Evolutionary conservation across 2,113 vertebrate genomes (phyloP).

Genomic region (Heterotis niloticus): DNA sequence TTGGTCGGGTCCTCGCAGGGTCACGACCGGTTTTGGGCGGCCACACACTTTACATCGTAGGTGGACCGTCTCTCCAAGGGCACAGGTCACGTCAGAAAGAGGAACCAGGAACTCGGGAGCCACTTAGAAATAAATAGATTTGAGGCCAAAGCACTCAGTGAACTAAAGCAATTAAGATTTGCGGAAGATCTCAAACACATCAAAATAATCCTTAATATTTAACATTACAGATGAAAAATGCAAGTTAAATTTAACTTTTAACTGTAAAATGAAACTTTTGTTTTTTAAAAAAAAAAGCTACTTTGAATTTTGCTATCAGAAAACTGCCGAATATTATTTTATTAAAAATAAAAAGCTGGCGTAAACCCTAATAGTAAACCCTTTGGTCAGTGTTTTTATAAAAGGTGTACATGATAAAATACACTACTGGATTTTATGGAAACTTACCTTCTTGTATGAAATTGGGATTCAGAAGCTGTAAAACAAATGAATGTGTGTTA

Average conservation of each 20-base stretch:
- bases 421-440: neutral
- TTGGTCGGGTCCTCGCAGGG: constrained; percentile 91
- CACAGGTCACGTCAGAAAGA: constrained; percentile 85
- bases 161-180: no score
- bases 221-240: no score
- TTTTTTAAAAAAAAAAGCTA: no score
- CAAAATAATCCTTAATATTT: no score
- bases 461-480: constrained; percentile 97
- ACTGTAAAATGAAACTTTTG: no score
- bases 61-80: constrained; percentile 91
- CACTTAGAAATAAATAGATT: constrained; percentile 63
- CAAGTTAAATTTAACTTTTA: no score
- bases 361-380: neutral
- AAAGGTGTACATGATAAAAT: neutral
- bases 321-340: neutral
- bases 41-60: constrained; percentile 94
- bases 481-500: constrained; percentile 48
- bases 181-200: no score
- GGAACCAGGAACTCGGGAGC: constrained; percentile 92
- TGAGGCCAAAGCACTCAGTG: neutral
- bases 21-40: constrained; percentile 83
- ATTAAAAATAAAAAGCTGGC: no score
- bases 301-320: no score
- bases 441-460: constrained; percentile 97
- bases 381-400: no score